Conservation (phyloP, 2,797 vertebrate genomes). For the Tokudaia muenninki region DNA sequence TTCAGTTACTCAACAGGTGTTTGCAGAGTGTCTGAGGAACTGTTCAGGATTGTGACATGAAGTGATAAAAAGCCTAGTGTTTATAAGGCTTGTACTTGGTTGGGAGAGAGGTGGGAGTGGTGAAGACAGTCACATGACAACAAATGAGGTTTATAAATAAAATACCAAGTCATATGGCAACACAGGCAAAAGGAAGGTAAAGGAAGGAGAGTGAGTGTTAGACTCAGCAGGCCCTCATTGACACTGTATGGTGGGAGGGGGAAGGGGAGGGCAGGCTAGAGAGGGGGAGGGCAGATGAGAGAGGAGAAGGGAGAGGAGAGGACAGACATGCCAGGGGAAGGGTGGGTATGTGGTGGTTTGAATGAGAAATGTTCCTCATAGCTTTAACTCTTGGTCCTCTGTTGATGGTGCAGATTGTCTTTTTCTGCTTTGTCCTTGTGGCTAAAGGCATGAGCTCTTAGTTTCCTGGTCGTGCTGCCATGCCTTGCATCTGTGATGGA, state of each 20-base stretch:
- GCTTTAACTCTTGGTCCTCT: not conserved
- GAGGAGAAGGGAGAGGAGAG: too few relatives aligned
- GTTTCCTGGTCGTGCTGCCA: not conserved
- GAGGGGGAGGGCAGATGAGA: too few relatives aligned
- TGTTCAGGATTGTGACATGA: not conserved
- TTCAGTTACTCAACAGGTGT: not conserved
- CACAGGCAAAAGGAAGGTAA: not conserved
- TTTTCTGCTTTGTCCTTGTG: not conserved
- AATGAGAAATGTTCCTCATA: not conserved
- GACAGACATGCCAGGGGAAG: too few relatives aligned
- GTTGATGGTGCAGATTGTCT: not conserved
- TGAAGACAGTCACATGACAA: not conserved
- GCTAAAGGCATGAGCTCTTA: not conserved
- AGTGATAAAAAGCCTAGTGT: not conserved
- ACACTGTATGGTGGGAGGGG: not conserved
- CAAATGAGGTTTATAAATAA: not conserved
- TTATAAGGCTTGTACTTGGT: not conserved
- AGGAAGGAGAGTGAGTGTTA: not conserved
- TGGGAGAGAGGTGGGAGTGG: not conserved
- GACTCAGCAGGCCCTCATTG: not conserved
- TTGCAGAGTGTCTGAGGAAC: not conserved
- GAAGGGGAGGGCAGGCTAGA: not conserved
- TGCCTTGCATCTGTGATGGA: not conserved
- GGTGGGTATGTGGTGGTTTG: too few relatives aligned
- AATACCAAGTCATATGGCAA: not conserved